Evolutionary conservation across 2,797 vertebrate species (phyloP).

Genomic region (Pipistrellus pipistrellus): DNA sequence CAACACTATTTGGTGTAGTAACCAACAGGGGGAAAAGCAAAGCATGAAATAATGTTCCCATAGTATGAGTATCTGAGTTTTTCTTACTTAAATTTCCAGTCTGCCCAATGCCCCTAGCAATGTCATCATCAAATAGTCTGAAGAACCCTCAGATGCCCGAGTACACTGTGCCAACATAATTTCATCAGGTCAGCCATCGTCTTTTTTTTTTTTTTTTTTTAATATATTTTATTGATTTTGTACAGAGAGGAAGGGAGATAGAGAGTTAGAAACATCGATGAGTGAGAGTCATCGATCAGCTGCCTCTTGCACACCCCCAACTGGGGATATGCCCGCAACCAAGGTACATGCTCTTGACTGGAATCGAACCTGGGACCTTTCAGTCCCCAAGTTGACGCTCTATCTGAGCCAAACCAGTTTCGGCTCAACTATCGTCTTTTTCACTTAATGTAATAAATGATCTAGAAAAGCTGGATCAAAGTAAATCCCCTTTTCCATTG

Average conservation of each 20-base stretch:
- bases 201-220: too few relatives aligned
- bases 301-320: too few relatives aligned
- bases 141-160: neutral
- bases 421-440: neutral
- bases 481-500: slow-evolving; percentile 37
- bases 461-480: slow-evolving; percentile 50
- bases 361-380: too few relatives aligned
- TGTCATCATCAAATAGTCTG: slow-evolving; percentile 3
- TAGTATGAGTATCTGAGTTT: neutral
- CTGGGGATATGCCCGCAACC: too few relatives aligned
- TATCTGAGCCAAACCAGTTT: too few relatives aligned
- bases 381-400: too few relatives aligned
- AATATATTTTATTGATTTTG: too few relatives aligned
- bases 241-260: too few relatives aligned
- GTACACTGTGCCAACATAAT: neutral
- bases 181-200: slow-evolving; percentile 26
- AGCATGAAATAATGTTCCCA: slow-evolving; percentile 17
- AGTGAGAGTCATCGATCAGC: too few relatives aligned
- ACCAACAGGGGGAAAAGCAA: slow-evolving; percentile 19
- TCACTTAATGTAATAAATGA: slow-evolving; percentile 37
- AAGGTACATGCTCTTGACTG: too few relatives aligned
- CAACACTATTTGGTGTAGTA: neutral
- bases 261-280: too few relatives aligned
- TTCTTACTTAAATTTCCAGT: slow-evolving; percentile 29
- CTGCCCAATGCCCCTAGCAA: neutral